These are phyloP conservation scores for Piliocolobus tephrosceles DNA, from an alignment of 2,113 vertebrate genomes.

Conservation along the genomic window DNA sequence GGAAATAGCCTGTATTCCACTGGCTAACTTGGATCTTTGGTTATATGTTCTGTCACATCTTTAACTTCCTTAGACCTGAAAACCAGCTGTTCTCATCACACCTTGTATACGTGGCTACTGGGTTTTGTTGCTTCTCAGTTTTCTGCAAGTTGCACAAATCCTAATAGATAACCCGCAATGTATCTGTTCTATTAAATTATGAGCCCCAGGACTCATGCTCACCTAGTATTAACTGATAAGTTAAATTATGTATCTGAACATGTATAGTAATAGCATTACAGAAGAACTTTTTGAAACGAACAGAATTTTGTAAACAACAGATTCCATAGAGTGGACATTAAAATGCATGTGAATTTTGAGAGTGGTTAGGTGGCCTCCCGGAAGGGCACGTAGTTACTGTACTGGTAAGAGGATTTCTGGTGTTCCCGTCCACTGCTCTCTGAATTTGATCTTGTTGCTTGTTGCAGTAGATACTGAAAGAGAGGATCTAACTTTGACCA, in stretches of 20 bases:
- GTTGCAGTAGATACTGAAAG: neutral
- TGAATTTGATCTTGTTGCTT: neutral
- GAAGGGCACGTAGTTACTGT: accelerated
- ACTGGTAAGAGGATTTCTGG: accelerated
- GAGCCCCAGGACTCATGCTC: neutral
- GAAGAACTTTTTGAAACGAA: neutral
- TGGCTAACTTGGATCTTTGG: neutral
- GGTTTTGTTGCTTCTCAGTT: neutral
- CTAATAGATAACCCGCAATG: accelerated
- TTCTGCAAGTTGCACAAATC: neutral
- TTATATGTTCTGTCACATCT: accelerated
- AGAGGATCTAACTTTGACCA: neutral
- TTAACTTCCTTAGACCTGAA: neutral
- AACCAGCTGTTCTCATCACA: neutral
- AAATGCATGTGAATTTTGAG: accelerated
- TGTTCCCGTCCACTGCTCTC: accelerated
- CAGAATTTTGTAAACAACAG: neutral
- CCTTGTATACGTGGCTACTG: accelerated
- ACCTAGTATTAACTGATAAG: neutral
- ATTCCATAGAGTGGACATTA: accelerated
- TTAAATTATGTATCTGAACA: neutral
- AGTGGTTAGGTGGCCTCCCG: accelerated
- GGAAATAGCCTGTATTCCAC: neutral
- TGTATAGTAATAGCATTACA: neutral
- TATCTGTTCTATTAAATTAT: neutral